These are phyloP conservation scores for Porites australiensis DNA, from an alignment of 64 coral and sea anemone species.

Conservation along the genomic window DNA sequence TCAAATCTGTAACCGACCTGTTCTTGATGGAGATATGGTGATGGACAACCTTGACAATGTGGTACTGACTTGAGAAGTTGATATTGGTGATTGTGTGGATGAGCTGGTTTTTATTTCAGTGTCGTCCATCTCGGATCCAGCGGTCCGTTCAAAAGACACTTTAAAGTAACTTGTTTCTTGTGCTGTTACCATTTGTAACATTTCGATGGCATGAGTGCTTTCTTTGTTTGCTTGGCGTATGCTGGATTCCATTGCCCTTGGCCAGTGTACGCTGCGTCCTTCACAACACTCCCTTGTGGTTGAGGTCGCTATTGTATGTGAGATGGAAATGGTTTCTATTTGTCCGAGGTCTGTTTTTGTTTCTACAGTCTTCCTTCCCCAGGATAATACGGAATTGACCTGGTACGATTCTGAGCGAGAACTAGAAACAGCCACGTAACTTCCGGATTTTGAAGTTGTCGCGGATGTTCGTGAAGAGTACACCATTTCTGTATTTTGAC, in stretches of 20 bases:
- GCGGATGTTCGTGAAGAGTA: too few relatives aligned
- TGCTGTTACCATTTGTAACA: too few relatives aligned
- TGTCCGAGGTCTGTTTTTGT: not conserved
- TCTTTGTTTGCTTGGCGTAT: not conserved
- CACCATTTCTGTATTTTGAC: not conserved
- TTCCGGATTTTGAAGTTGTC: too few relatives aligned
- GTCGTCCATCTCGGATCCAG: too few relatives aligned
- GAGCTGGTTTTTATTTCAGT: too few relatives aligned
- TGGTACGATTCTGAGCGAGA: not conserved
- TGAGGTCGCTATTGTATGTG: not conserved
- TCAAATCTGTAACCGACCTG: not conserved
- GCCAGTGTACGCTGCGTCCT: not conserved
- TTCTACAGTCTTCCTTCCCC: too few relatives aligned
- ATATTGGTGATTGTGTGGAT: not conserved
- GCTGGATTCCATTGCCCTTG: not conserved
- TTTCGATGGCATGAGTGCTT: too few relatives aligned
- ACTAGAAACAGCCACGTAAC: not conserved
- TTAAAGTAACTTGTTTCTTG: too few relatives aligned
- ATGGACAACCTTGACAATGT: not conserved
- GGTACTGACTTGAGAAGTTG: not conserved
- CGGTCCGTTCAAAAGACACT: too few relatives aligned
- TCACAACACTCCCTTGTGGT: not conserved
- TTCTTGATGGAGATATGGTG: not conserved
- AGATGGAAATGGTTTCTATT: not conserved
- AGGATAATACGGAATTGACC: too few relatives aligned